A percentile compares a stretch with the other conserved stretches of the same genome.
Evolutionary conservation across 2,888 invertebrate species (phyloP).

Genomic region (Cryptocheilus praepositus): DNA sequence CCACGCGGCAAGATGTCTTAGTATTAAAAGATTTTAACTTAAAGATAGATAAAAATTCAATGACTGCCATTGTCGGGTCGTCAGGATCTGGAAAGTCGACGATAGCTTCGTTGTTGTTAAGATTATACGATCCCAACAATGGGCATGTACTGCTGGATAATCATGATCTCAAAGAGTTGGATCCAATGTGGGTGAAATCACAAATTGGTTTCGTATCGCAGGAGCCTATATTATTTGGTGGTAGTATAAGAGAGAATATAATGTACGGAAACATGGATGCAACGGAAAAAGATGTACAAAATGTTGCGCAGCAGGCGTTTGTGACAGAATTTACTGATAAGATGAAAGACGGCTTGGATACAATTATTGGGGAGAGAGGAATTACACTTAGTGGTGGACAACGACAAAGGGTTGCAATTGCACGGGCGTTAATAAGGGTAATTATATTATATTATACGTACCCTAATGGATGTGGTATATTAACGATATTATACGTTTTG

Average conservation of each 20-base stretch:
- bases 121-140: slow-evolving; percentile 88
- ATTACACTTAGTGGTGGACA: slow-evolving; percentile 94
- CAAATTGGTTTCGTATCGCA: slow-evolving; percentile 92
- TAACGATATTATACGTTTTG: not conserved
- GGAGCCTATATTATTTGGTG: slow-evolving; percentile 95
- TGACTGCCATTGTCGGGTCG: slow-evolving; percentile 89
- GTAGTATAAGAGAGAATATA: slow-evolving; percentile 92
- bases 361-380: slow-evolving; percentile 93
- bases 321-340: slow-evolving; percentile 86
- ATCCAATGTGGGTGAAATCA: slow-evolving; percentile 89
- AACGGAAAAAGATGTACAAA: slow-evolving; percentile 77
- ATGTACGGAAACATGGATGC: slow-evolving; percentile 86
- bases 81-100: slow-evolving; percentile 98
- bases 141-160: slow-evolving; percentile 88
- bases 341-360: slow-evolving; percentile 84
- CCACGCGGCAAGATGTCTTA: slow-evolving; percentile 78
- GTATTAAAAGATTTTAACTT: slow-evolving; percentile 83
- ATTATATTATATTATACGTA: slow-evolving; percentile 16
- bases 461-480: not conserved
- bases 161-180: slow-evolving; percentile 83
- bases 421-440: slow-evolving; percentile 92
- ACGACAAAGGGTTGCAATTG: slow-evolving; percentile 94
- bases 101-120: slow-evolving; percentile 86
- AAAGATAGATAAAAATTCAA: slow-evolving; percentile 81
- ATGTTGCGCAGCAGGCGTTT: slow-evolving; percentile 89